A percentile compares a stretch with the other conserved stretches of the same genome.
Evolutionary conservation across 1,140 invertebrate genomes (phyloP).

Genomic region (Orchestia grillus): DNA sequence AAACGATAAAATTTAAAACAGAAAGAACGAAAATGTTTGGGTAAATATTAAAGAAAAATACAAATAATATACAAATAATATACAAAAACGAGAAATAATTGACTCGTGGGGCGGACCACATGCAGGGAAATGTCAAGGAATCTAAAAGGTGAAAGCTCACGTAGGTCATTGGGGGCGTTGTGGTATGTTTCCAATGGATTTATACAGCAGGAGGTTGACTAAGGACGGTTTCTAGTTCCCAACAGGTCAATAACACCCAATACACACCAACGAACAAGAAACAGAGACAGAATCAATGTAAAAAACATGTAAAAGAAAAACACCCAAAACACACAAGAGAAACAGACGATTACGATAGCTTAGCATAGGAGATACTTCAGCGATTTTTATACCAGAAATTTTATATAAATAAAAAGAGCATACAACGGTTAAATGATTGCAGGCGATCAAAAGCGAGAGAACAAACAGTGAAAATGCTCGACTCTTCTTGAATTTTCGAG

Average conservation of each 20-base stretch:
- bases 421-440: not conserved
- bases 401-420: not conserved
- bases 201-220: not conserved
- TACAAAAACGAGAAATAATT: too few species aligned
- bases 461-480: not conserved
- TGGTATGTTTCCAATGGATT: not conserved
- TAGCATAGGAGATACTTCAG: too few species aligned
- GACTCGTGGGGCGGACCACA: too few species aligned
- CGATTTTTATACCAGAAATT: too few species aligned
- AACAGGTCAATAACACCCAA: not conserved
- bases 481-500: not conserved
- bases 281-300: not conserved
- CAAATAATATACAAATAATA: not conserved
- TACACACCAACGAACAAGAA: not conserved
- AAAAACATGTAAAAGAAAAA: not conserved
- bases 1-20: not conserved
- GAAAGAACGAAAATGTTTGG: not conserved
- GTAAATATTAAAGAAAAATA: not conserved
- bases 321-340: not conserved
- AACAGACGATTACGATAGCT: not conserved
- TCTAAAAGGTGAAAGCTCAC: not conserved
- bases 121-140: not conserved
- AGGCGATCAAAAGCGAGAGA: not conserved
- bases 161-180: not conserved
- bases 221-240: not conserved